Conservation (phyloP, 2,113 vertebrate species). For the Riparia riparia region DNA sequence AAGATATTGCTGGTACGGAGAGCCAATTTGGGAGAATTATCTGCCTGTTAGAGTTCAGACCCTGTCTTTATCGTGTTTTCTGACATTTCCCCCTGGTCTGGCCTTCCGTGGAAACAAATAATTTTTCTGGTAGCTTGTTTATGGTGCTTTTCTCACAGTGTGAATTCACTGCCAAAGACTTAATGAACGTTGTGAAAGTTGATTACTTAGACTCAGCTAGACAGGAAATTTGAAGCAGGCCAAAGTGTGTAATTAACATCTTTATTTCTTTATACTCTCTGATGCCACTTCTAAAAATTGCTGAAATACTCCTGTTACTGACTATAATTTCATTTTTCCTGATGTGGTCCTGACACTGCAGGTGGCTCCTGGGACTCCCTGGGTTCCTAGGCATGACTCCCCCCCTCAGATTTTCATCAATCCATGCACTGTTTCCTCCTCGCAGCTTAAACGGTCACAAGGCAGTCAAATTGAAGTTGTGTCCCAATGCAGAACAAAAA, state of each 20-base stretch:
- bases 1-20: background rate
- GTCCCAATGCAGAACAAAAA: background rate
- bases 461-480: background rate
- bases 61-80: background rate
- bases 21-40: constrained; percentile 24
- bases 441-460: background rate
- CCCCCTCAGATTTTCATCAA: background rate
- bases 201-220: background rate
- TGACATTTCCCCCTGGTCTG: background rate
- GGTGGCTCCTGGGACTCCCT: background rate
- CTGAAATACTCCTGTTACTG: background rate
- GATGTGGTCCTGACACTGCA: background rate
- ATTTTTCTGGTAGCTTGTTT: background rate
- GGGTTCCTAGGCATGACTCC: background rate
- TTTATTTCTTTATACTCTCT: background rate
- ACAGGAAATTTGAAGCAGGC: background rate
- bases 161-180: background rate
- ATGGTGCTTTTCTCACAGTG: background rate
- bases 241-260: background rate
- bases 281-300: background rate
- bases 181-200: background rate
- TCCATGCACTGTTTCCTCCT: background rate
- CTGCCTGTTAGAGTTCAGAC: background rate
- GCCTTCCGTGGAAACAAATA: background rate
- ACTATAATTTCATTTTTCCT: background rate